Evolutionary conservation across 2,797 vertebrate species (phyloP).

Genomic region (Onychomys leucogaster): DNA sequence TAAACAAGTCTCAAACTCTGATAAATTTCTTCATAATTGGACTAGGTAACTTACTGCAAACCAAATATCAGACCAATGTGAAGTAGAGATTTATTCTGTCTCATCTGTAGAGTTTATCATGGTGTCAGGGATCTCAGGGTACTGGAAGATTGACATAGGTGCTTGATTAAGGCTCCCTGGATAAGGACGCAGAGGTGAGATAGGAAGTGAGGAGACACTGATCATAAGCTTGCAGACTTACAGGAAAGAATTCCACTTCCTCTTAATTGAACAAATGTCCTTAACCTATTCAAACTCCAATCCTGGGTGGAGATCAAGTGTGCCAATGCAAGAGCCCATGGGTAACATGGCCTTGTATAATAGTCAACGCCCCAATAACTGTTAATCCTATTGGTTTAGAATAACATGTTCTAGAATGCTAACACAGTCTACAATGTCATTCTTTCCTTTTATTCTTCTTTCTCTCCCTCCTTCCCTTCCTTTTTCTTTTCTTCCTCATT

Average conservation of each 20-base stretch:
- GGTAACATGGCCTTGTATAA: not conserved
- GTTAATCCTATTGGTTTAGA: not conserved
- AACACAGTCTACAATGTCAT: not conserved
- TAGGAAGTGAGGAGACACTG: not conserved
- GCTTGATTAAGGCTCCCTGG: not conserved
- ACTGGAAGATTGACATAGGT: not conserved
- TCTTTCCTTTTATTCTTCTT: no score
- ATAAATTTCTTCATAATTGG: not conserved
- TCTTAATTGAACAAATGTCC: not conserved
- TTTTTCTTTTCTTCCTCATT: no score
- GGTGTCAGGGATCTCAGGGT: not conserved
- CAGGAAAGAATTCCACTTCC: not conserved
- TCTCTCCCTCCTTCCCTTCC: no score
- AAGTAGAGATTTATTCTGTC: not conserved
- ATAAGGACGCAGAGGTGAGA: not conserved
- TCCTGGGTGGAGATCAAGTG: not conserved
- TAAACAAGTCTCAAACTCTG: not conserved
- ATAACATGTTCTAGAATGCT: not conserved
- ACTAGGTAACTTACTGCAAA: not conserved
- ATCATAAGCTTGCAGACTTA: not conserved
- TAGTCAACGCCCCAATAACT: not conserved
- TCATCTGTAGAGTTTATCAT: not conserved
- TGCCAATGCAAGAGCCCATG: not conserved
- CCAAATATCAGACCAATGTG: not conserved
- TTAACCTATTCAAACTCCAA: not conserved